Conservation (phyloP, 2,797 vertebrate genomes). For the Muscicapa comitata region DNA sequence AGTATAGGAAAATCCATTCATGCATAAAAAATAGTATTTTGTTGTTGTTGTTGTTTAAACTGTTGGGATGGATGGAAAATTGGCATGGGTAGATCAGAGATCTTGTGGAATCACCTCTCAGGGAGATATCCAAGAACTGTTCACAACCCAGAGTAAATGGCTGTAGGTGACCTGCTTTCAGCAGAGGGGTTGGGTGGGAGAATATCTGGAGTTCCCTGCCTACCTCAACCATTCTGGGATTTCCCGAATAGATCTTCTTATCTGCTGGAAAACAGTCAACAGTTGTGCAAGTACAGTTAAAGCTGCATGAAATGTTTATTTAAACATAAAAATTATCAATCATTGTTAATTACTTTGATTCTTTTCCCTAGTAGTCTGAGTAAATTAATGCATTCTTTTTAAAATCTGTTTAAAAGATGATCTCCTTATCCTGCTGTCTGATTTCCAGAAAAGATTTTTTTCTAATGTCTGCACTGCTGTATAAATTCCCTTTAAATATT, state of each 20-base stretch:
- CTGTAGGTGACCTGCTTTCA: neutral
- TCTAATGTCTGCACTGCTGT: neutral
- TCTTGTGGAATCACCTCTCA: neutral
- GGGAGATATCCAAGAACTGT: neutral
- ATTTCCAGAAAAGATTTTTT: neutral
- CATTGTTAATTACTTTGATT: neutral
- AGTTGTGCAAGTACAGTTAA: neutral
- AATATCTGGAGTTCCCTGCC: neutral
- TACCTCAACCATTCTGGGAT: neutral
- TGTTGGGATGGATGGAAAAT: neutral
- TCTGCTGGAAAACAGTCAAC: neutral
- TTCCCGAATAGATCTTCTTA: neutral
- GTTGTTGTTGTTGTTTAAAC: neutral
- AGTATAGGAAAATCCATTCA: neutral
- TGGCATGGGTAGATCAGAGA: neutral
- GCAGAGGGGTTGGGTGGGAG: neutral
- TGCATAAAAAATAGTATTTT: neutral
- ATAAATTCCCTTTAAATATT: neutral
- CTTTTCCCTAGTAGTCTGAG: neutral
- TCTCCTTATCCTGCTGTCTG: neutral
- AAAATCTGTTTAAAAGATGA: neutral
- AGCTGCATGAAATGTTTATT: neutral
- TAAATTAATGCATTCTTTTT: neutral
- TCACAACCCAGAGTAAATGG: fast-evolving
- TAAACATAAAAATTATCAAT: neutral